These are phyloP conservation scores for Lateolabrax maculatus DNA, from an alignment of 2,797 vertebrate species.

Conservation along the genomic window DNA sequence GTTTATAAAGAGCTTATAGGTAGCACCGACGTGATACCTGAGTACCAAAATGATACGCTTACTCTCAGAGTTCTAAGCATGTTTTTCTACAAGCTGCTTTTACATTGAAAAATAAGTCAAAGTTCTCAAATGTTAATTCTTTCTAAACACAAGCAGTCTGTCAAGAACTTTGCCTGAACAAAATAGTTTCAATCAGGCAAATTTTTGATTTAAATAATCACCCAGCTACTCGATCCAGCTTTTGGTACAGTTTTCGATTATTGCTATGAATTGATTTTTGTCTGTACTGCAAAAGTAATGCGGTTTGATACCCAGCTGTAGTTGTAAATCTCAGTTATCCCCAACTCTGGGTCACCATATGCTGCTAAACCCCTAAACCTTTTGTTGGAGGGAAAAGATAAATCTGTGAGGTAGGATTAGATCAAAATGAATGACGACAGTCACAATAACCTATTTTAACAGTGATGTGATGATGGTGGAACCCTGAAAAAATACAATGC, in stretches of 20 bases:
- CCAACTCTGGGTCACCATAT: constrained; percentile 30
- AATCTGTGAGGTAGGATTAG: constrained; percentile 17
- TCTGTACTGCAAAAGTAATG: background rate
- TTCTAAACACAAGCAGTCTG: background rate
- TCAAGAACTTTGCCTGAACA: background rate
- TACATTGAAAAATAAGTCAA: background rate
- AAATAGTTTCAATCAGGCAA: background rate
- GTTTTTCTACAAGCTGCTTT: background rate
- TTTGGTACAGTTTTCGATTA: background rate
- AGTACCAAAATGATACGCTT: background rate
- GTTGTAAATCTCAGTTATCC: constrained; percentile 18
- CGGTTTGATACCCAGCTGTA: background rate
- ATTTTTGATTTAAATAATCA: background rate
- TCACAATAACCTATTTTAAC: background rate
- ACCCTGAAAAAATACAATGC: background rate
- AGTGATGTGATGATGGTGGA: background rate
- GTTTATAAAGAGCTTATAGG: background rate
- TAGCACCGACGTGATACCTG: background rate
- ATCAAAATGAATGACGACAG: background rate
- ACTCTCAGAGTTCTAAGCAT: background rate
- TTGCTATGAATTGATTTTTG: background rate
- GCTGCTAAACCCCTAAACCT: constrained; percentile 18
- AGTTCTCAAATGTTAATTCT: background rate
- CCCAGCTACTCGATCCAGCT: background rate
- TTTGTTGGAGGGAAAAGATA: constrained; percentile 8